Conservation (phyloP, 2,797 vertebrate species). For the Micrastur ruficollis region DNA sequence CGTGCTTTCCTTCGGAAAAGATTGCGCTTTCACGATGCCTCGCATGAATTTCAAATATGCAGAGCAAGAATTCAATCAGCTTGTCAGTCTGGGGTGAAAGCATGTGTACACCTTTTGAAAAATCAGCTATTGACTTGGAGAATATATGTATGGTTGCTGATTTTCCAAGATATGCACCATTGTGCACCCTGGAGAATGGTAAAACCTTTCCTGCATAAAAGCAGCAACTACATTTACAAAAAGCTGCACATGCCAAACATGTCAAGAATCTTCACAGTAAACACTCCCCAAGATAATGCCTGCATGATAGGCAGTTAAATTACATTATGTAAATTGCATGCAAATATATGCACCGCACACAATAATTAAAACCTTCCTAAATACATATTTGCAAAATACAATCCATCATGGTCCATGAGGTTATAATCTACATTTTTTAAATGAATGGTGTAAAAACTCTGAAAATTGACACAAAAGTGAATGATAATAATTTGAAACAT, state of each 20-base stretch:
- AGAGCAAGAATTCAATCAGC: background rate
- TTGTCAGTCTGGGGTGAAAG: background rate
- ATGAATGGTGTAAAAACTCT: background rate
- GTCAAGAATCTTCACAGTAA: constrained; percentile 11
- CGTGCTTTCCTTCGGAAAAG: background rate
- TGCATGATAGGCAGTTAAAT: constrained; percentile 40
- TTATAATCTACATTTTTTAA: constrained; percentile 47
- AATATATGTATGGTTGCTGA: background rate
- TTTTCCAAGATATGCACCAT: background rate
- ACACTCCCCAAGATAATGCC: background rate
- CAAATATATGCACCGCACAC: constrained; percentile 18
- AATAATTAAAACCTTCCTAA: constrained; percentile 48
- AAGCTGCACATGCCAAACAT: background rate
- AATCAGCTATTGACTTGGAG: background rate
- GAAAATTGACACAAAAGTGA: background rate
- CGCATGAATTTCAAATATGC: background rate
- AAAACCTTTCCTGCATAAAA: background rate
- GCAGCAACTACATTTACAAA: background rate
- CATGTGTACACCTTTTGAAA: background rate
- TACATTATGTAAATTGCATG: constrained; percentile 46
- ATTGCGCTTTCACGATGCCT: background rate
- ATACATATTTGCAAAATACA: constrained; percentile 62
- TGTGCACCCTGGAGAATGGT: background rate
- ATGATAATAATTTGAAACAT: background rate
- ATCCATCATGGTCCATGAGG: constrained; percentile 33